Percentiles rank a stretch among this genome's conserved stretches.
phyloP scores from a whole-genome alignment of 2,113 vertebrate genomes.

The Lasiurus cinereus region DNA sequence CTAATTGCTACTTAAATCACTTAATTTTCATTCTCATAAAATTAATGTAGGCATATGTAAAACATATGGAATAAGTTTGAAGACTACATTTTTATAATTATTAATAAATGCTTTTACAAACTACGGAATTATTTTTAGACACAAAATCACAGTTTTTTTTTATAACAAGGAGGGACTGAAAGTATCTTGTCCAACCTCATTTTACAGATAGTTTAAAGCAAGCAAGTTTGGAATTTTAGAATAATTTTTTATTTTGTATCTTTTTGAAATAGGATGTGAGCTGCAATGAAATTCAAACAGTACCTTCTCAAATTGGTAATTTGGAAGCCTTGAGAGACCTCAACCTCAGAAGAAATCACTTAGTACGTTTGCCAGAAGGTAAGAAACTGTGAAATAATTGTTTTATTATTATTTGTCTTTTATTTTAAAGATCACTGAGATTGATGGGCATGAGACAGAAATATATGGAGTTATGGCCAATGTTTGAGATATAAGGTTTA shows the following conservation, averaged over 20 bases:
- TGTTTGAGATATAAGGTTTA: background rate
- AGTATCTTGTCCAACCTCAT: background rate
- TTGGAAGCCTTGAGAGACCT: constrained; percentile 95
- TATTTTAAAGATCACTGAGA: constrained; percentile 39
- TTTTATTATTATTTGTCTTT: constrained; percentile 50
- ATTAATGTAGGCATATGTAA: constrained; percentile 33
- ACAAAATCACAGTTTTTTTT: constrained; percentile 36
- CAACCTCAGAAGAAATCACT: constrained; percentile 96
- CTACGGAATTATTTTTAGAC: constrained; percentile 32
- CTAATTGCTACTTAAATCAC: background rate
- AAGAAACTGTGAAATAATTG: constrained; percentile 70
- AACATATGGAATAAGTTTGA: background rate
- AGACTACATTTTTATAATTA: constrained; percentile 14
- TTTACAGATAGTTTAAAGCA: constrained; percentile 64
- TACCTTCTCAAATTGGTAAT: constrained; percentile 95
- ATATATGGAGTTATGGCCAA: background rate
- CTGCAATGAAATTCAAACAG: constrained; percentile 97
- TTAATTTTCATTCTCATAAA: constrained; percentile 46
- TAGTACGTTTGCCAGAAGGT: constrained; percentile 95
- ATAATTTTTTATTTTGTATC: constrained; percentile 50
- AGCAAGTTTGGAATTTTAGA: constrained; percentile 39
- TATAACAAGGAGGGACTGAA: background rate
- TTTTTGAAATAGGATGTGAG: constrained; percentile 93
- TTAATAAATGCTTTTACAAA: background rate
- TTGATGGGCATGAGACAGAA: background rate